Evolutionary conservation across 2,888 invertebrate genomes (phyloP).

Genomic region (Lycophotia porphyrea): DNA sequence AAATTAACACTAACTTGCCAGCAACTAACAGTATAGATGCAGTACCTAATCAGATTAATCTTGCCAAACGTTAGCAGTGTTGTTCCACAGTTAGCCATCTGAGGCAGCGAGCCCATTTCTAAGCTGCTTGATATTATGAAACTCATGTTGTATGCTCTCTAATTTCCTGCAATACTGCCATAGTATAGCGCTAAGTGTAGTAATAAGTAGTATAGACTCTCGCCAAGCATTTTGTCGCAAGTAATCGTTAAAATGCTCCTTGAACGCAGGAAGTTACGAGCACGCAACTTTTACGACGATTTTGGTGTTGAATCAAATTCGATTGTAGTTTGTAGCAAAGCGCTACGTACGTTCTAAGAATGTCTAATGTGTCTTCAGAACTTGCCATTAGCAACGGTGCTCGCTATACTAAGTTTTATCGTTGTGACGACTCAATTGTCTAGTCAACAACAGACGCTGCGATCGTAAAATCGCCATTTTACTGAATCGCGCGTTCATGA

Average conservation of each 20-base stretch:
- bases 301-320: constrained; percentile 60
- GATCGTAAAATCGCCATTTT: constrained; percentile 68
- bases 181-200: constrained; percentile 80
- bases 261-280: constrained; percentile 82
- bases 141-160: constrained; percentile 84
- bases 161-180: constrained; percentile 87
- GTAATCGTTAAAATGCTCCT: constrained; percentile 71
- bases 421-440: constrained; percentile 74
- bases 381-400: constrained; percentile 63
- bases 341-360: constrained; percentile 58
- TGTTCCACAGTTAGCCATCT: constrained; percentile 53
- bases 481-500: constrained; percentile 66
- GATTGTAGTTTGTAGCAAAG: constrained; percentile 59
- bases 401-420: constrained; percentile 65
- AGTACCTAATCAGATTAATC: constrained; percentile 57
- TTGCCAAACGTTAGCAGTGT: constrained; percentile 70
- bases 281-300: constrained; percentile 70
- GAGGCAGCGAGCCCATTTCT: constrained; percentile 74
- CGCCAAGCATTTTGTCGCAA: constrained; percentile 70
- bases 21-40: constrained; percentile 54
- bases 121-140: constrained; percentile 85
- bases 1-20: constrained; percentile 48
- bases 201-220: constrained; percentile 75
- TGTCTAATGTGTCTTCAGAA: constrained; percentile 56
- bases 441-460: constrained; percentile 77